Base-by-base conservation (phyloP, 2,113 vertebrate species). In the Ramphastos sulfuratus region DNA sequence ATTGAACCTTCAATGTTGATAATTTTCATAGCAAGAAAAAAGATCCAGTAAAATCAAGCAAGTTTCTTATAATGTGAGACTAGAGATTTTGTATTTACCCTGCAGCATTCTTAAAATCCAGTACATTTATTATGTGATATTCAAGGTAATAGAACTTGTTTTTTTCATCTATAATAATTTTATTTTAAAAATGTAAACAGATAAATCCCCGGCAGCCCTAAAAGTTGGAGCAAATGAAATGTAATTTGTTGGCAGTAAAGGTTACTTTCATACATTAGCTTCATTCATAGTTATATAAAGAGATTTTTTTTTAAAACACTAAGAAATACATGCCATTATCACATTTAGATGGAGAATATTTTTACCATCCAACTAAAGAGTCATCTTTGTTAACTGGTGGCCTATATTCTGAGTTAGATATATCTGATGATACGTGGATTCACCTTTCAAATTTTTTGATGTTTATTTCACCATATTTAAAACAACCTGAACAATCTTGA, bases 21-120 rank as follows among this genome's bases (percentile, higher is more conserved):
- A 42, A 95, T 96, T 87, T 96, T 67, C 61, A 52, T 54, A 72
- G 18, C 30, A 87, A 87, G 54, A 94, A 77, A 89, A 93, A 80
- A 20, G 19, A 87, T 54, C 28, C 8, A 93, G 79, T 81, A 90
- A 87, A 81, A 91, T 73, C 64, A 84, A 90, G 5, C 10, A 80
- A 82, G 12, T 31, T 48, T 80, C 61, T 77, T 82, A 78, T 70
- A 77, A 85, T 60, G 56, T 7, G 5, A 92, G 31, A 60, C 60
- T 74, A 39, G 60, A 93, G 35, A 82, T 85, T 89, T 82, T 71
- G 17, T 60, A n/a, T 83, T 89, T 92, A 87, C 28, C 56, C 55
- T 85, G 31, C 65, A 92, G 33, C 10, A 25, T 81, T 90, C 90
- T 78, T 10, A 82, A 93, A 87, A 91, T 63, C 63, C 30, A 87